phyloP scores from a whole-genome alignment of 2,113 vertebrate genomes.

The Irena cyanogastra region DNA sequence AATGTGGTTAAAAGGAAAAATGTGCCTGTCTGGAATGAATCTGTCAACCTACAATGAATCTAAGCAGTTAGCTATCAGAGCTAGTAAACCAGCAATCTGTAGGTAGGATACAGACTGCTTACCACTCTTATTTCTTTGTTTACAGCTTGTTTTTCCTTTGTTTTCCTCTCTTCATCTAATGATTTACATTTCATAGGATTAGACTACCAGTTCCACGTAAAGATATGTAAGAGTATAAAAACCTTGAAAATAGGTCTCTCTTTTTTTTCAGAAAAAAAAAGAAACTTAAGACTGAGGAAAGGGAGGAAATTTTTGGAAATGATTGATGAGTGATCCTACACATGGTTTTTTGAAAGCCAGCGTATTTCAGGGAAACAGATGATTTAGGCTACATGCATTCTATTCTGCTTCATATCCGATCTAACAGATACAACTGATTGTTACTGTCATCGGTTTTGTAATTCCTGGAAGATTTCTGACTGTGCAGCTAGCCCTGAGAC shows the following conservation, averaged over 20 bases:
- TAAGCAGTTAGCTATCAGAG: background rate
- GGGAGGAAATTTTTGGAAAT: background rate
- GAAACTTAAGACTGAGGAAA: too few relatives aligned
- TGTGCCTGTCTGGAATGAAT: background rate
- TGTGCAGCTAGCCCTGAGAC: background rate
- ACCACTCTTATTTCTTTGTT: background rate
- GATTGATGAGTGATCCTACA: background rate
- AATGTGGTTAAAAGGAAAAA: slow-evolving; percentile 3
- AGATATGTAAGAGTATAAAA: background rate
- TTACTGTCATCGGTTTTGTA: background rate
- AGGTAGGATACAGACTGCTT: background rate
- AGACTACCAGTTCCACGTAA: background rate
- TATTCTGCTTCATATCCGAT: background rate
- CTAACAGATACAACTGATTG: background rate
- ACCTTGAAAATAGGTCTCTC: background rate
- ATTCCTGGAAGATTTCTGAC: background rate
- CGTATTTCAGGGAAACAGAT: background rate
- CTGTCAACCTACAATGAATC: background rate
- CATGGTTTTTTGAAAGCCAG: background rate
- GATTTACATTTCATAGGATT: background rate
- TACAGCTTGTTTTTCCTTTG: background rate
- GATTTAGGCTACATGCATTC: background rate
- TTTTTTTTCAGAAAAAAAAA: background rate
- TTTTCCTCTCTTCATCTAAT: background rate
- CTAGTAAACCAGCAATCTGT: background rate